phyloP scores from a whole-genome alignment of 2,797 vertebrate genomes.

The Halcyon smyrnensis region DNA sequence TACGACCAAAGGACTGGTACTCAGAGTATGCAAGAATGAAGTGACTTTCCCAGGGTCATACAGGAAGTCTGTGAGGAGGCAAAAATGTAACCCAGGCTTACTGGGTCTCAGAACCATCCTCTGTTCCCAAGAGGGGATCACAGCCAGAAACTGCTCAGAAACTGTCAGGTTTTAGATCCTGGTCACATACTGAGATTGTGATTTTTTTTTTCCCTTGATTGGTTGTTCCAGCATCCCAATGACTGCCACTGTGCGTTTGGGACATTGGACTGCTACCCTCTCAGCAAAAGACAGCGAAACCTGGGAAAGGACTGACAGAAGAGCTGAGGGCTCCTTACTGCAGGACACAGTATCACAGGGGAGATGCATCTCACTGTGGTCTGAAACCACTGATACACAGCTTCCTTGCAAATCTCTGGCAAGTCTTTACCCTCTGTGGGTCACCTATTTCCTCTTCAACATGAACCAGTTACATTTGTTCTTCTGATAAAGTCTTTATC shows the following conservation, averaged over 20 bases:
- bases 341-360: background rate
- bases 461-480: background rate
- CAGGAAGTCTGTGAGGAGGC: background rate
- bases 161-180: background rate
- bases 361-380: background rate
- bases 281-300: background rate
- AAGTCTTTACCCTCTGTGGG: background rate
- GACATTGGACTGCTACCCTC: background rate
- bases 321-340: background rate
- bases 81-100: background rate
- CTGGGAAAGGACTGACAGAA: background rate
- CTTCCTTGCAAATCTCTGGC: background rate
- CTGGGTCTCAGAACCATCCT: background rate
- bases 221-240: background rate
- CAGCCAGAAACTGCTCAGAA: background rate
- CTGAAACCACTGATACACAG: background rate
- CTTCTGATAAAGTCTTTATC: constrained; percentile 27
- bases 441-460: background rate
- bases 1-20: background rate
- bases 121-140: background rate
- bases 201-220: background rate
- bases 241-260: background rate
- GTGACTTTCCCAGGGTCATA: background rate
- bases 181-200: background rate
- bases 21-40: background rate